Evolutionary conservation across 2,797 vertebrate genomes (phyloP).

Genomic region (Poeciliopsis presidionis): DNA sequence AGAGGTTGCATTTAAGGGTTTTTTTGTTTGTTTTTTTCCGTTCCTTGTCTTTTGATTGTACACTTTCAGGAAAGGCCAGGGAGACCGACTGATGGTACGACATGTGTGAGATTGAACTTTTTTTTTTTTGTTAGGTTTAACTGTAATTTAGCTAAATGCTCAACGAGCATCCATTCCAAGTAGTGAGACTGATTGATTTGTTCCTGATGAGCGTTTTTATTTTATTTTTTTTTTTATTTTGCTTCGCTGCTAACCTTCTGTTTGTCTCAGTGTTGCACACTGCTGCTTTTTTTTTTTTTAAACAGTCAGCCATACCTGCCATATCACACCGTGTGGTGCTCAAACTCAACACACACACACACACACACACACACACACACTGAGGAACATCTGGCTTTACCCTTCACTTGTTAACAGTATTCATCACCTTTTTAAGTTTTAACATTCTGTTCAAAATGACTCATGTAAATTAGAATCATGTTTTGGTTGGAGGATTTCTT

Average conservation of each 20-base stretch:
- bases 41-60: conserved; percentile 73
- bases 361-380: conserved; percentile 44
- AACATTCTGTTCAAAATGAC: conserved; percentile 55
- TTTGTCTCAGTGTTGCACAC: conserved; percentile 58
- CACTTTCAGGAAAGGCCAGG: conserved; percentile 72
- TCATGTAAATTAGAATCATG: conserved; percentile 72
- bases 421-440: conserved; percentile 51
- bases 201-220: conserved; percentile 59
- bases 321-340: conserved; percentile 79
- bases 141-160: conserved; percentile 69
- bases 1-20: conserved; percentile 42
- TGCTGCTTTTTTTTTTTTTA: conserved; percentile 69
- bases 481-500: conserved; percentile 73
- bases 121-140: conserved; percentile 33
- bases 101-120: conserved; percentile 56
- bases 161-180: conserved; percentile 63
- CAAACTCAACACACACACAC: conserved; percentile 46
- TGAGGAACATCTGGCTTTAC: conserved; percentile 56
- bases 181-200: conserved; percentile 55
- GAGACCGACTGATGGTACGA: conserved; percentile 66
- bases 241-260: conserved; percentile 78
- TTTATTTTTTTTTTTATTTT: conserved; percentile 61
- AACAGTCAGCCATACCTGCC: conserved; percentile 61
- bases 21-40: conserved; percentile 25
- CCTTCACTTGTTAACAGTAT: conserved; percentile 72